Conservation (phyloP, 2,797 vertebrate genomes). For the Takifugu ocellatus region DNA sequence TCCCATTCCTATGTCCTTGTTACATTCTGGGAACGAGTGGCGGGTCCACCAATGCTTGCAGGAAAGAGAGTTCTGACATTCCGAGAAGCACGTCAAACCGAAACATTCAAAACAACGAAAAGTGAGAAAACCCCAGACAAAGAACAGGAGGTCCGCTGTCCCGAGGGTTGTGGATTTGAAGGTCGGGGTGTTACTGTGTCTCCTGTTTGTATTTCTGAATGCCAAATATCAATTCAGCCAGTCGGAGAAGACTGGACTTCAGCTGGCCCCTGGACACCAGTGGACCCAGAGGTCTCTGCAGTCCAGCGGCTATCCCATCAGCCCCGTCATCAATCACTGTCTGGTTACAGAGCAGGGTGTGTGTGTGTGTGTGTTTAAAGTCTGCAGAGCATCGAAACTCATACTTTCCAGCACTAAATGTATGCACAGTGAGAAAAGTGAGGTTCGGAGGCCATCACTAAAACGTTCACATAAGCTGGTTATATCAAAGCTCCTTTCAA, state of each 20-base stretch:
- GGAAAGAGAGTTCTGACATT: too few relatives aligned
- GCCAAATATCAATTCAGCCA: conserved; percentile 15
- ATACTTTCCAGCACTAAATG: conserved; percentile 36
- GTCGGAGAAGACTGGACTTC: conserved; percentile 36
- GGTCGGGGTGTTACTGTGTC: too few relatives aligned
- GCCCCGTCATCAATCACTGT: conserved; percentile 53
- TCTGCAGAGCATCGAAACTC: conserved; percentile 35
- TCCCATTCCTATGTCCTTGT: conserved; percentile 79
- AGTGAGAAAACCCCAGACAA: conserved; percentile 5
- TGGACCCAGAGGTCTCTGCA: conserved; percentile 35
- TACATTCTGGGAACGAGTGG: conserved; percentile 78
- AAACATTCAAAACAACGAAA: not conserved
- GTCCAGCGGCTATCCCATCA: conserved; percentile 46
- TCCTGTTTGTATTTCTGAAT: not conserved
- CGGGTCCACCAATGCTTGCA: conserved; percentile 50
- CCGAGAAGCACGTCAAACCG: not conserved
- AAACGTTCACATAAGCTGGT: not conserved
- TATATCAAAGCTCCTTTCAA: too few relatives aligned
- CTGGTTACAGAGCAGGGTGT: conserved; percentile 41
- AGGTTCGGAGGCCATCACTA: not conserved
- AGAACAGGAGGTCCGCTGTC: conserved; percentile 20
- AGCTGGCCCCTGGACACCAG: conserved; percentile 27
- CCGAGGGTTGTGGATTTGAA: conserved; percentile 9
- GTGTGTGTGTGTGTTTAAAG: conserved; percentile 25
- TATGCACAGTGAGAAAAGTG: too few relatives aligned